Evolutionary conservation across 2,113 vertebrate genomes (phyloP), one percentile per base, ranked within the genome.

Genomic region (Guaruba guarouba): DNA sequence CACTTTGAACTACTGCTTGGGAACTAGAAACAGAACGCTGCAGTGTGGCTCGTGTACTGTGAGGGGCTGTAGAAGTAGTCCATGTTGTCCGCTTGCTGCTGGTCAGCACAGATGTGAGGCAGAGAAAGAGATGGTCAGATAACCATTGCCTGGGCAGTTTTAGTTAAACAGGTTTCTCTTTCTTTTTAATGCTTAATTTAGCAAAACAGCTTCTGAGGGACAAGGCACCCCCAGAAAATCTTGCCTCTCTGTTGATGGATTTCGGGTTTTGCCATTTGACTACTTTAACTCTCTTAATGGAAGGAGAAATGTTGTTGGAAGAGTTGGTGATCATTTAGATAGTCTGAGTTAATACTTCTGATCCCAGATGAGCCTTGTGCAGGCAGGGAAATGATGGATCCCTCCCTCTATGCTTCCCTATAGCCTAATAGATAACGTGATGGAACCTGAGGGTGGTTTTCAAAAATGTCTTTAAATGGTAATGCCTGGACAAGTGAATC

Each of bases 1-100:
- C 10, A n/a, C 25, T 43, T 78, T 51, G 46, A 68, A 48, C 59
- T 46, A 7, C 13, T 51, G 63, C 64, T 19, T 19, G 71, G 73
- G 64, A 66, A 6, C 22, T 9, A 27, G 27, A 33, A 29, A 44
- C 0, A 0, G 49, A 43, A 23, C 0, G 2, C 49, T 41, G 44
- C 11, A 6, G 1, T 2, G 5, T 16, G 61, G 54, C 37, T 29
- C 0, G 2, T 28, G 70, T 7, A 1, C 57, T 7, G 15, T 3
- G 5, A 4, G 33, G 29, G 66, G 39, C 61, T 55, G 64, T 6
- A 6, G 51, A 4, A 25, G 39, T 3, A 24, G 12, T 10, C 63
- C 5, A 3, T 69, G 59, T 17, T 52, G 33, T 6, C 55, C 25
- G 0, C 22, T 29, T 57, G 69, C 95, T 92, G 61, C 43, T 64